These are phyloP conservation scores for Melospiza melodia DNA, from an alignment of 2,113 vertebrate genomes.

Conservation along the genomic window DNA sequence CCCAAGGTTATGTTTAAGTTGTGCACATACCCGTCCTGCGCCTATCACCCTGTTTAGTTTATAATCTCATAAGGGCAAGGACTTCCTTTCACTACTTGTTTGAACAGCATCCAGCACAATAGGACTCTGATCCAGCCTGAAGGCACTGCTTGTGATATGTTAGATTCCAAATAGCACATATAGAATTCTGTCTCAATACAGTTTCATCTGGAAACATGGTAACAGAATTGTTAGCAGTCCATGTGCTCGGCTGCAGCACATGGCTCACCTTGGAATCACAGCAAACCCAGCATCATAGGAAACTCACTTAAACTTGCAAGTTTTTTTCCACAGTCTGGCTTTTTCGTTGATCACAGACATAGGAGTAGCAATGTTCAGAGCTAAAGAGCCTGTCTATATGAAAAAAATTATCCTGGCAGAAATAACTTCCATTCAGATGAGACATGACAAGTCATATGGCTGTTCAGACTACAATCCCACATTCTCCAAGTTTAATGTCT, in stretches of 20 bases:
- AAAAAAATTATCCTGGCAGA: not conserved
- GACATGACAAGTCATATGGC: not conserved
- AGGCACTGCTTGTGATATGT: not conserved
- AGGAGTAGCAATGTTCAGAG: not conserved
- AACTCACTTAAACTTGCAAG: not conserved
- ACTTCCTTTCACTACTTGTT: conserved; percentile 47
- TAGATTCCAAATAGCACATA: not conserved
- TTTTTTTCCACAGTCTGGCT: not conserved
- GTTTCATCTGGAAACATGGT: not conserved
- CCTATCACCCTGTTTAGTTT: conserved; percentile 13
- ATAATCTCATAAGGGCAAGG: not conserved
- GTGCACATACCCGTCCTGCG: not conserved
- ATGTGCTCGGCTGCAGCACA: accelerated
- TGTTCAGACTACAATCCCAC: not conserved
- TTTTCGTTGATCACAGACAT: not conserved
- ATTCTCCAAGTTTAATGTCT: not conserved
- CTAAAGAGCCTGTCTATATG: not conserved
- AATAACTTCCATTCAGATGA: not conserved
- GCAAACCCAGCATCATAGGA: not conserved
- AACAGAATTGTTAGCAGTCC: not conserved
- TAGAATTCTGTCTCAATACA: not conserved
- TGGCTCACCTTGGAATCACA: not conserved
- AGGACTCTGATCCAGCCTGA: conserved; percentile 27
- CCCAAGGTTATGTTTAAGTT: conserved; percentile 25
- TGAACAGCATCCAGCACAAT: conserved; percentile 33